Conservation (phyloP, 2,888 invertebrate species). For the Azorinus chamasolen region DNA sequence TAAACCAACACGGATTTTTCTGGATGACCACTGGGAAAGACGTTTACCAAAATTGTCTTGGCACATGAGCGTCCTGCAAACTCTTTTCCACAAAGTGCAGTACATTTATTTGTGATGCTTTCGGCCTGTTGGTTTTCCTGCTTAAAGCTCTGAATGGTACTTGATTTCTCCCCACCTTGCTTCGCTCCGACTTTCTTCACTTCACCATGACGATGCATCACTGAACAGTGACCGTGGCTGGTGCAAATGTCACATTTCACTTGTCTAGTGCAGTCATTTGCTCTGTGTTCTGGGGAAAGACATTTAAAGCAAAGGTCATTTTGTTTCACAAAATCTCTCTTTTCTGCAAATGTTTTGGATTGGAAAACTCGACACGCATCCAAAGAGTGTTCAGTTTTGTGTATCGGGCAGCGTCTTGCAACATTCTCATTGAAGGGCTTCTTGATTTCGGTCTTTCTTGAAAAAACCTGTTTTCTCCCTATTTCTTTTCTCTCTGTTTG, state of each 20-base stretch:
- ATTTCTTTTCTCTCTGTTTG: not conserved
- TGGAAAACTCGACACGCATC: not conserved
- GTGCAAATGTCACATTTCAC: no score
- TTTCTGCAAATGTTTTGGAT: not conserved
- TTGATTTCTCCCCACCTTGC: no score
- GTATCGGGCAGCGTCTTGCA: not conserved
- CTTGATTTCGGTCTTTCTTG: no score
- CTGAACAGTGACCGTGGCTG: no score
- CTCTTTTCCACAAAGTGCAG: no score
- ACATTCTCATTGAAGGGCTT: no score
- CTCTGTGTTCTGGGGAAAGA: no score
- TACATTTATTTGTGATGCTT: constrained; percentile 7
- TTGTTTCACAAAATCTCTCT: constrained; percentile 1
- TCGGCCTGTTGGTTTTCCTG: no score
- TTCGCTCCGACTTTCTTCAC: not conserved
- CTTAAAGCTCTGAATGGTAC: no score
- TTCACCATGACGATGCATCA: no score
- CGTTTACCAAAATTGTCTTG: constrained; percentile 17
- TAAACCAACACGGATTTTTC: constrained; percentile 34
- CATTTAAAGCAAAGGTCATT: constrained; percentile 4
- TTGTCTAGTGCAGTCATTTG: no score
- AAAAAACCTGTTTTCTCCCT: no score
- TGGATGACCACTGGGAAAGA: constrained; percentile 46
- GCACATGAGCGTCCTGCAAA: constrained; percentile 10
- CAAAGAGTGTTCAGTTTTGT: not conserved